phyloP scores from a whole-genome alignment of 2,113 vertebrate genomes.

The Elephantulus edwardii region DNA sequence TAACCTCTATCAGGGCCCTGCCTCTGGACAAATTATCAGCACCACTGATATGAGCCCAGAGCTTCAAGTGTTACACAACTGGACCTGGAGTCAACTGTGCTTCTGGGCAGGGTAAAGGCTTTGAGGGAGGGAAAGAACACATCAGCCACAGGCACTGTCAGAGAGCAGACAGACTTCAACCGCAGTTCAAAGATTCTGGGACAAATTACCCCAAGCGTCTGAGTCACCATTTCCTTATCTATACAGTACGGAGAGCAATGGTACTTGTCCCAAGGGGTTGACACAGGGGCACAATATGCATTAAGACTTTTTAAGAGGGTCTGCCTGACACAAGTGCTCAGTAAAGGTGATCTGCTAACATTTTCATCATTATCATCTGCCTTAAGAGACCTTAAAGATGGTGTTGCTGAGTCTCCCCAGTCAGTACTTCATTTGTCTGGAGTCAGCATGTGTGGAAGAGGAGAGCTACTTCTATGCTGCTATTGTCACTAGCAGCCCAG shows the following conservation, averaged over 20 bases:
- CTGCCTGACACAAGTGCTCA: too few species aligned
- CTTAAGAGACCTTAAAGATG: background rate
- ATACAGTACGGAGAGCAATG: background rate
- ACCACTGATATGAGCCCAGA: rapidly evolving
- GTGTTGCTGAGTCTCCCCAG: background rate
- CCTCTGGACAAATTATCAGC: rapidly evolving
- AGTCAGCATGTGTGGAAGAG: background rate
- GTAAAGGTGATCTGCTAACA: background rate
- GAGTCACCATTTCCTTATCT: background rate
- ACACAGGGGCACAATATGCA: background rate
- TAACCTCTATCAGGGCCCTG: background rate
- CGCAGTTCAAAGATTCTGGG: rapidly evolving
- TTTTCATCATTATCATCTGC: too few species aligned
- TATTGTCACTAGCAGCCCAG: too few species aligned
- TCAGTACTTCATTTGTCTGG: background rate
- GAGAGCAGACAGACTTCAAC: background rate
- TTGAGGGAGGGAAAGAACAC: rapidly evolving
- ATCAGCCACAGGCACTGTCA: background rate
- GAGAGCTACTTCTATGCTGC: background rate
- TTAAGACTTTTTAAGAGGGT: background rate
- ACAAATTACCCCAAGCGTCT: background rate
- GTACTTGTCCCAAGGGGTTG: background rate
- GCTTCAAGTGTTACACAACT: too few species aligned
- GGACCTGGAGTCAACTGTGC: background rate
- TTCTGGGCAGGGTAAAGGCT: background rate